Conservation (phyloP, 2,797 vertebrate species). For the Tauraco hartlaubi region DNA sequence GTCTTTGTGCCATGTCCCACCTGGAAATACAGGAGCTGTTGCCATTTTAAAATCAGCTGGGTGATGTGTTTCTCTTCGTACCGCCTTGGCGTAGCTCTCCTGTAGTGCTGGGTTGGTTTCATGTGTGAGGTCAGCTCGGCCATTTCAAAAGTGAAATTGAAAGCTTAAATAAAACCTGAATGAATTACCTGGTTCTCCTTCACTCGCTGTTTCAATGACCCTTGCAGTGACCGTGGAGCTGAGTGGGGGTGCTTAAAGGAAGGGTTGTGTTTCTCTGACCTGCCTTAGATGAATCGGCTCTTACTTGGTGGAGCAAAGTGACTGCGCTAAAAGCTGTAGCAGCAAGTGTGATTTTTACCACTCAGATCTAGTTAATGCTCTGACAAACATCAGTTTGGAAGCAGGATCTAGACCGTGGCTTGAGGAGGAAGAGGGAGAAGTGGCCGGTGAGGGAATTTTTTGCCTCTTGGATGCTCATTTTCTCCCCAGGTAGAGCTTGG, state of each 20-base stretch:
- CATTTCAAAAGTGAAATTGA: neutral
- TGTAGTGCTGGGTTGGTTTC: neutral
- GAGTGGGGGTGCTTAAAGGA: neutral
- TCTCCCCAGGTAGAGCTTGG: neutral
- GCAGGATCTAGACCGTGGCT: neutral
- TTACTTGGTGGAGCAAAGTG: neutral
- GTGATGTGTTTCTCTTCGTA: neutral
- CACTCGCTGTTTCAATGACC: neutral
- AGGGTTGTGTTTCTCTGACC: neutral
- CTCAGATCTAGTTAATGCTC: neutral
- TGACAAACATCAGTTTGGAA: neutral
- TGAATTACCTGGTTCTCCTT: neutral
- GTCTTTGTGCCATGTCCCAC: neutral
- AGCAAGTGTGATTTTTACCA: neutral
- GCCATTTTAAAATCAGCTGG: neutral
- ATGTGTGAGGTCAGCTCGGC: neutral
- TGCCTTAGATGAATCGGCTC: neutral
- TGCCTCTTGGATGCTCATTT: neutral
- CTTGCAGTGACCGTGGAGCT: neutral
- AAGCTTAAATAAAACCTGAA: constrained; percentile 6
- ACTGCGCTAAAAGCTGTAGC: neutral
- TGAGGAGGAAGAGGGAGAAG: neutral
- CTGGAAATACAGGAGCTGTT: neutral
- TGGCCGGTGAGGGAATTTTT: neutral
- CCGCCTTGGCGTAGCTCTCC: neutral